Evolutionary conservation across 1,140 invertebrate species (phyloP).

Genomic region (Branchinecta lynchi): DNA sequence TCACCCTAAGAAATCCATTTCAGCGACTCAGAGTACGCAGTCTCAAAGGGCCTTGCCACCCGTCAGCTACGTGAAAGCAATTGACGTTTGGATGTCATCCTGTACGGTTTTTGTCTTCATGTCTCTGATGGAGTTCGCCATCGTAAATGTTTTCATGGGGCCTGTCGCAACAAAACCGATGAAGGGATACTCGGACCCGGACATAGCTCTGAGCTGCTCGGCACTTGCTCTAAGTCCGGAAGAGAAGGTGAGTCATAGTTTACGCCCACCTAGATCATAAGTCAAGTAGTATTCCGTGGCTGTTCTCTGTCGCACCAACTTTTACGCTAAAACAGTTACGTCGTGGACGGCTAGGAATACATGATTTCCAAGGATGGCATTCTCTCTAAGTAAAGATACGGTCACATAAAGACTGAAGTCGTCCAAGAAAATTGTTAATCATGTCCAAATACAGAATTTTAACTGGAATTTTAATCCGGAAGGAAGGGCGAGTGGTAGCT

Average conservation of each 20-base stretch:
- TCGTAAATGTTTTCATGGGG: conserved; percentile 83
- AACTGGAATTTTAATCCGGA: too few species aligned
- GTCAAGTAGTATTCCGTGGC: too few species aligned
- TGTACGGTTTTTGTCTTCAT: conserved; percentile 82
- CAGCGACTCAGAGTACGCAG: conserved; percentile 74
- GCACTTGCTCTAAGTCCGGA: not conserved
- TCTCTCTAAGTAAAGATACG: too few species aligned
- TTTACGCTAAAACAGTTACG: too few species aligned
- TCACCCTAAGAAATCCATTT: conserved; percentile 22
- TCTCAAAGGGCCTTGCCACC: conserved; percentile 76
- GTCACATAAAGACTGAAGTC: too few species aligned
- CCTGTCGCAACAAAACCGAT: conserved; percentile 68
- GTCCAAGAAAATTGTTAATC: too few species aligned
- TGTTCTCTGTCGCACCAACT: too few species aligned
- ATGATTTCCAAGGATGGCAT: too few species aligned
- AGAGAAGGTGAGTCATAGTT: not conserved
- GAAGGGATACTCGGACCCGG: conserved; percentile 77
- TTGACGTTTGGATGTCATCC: conserved; percentile 85
- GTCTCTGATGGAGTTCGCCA: conserved; percentile 79
- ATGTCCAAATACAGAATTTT: too few species aligned
- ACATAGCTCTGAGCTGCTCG: conserved; percentile 35
- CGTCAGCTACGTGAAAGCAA: conserved; percentile 77
- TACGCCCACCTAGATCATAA: too few species aligned
- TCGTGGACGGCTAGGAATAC: too few species aligned
- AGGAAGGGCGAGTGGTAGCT: too few species aligned